Conservation (phyloP, 2,797 vertebrate genomes). For the Sebastes jordani region DNA sequence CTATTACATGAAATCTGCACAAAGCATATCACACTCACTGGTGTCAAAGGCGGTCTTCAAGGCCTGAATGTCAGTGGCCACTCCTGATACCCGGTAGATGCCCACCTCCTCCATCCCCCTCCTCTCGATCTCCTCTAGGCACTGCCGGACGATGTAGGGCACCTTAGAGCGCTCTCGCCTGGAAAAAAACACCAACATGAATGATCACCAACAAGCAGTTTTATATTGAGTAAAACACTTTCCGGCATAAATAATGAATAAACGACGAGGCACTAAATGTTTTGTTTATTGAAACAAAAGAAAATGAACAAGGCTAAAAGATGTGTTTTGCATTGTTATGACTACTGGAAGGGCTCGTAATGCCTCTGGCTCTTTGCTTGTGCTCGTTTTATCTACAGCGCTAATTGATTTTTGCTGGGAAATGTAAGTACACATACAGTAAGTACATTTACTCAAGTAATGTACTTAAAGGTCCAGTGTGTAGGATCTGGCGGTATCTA, state of each 20-base stretch:
- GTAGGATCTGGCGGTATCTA: no score
- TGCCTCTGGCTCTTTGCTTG: slow-evolving; percentile 6
- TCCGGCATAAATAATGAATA: background rate
- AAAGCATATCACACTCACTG: slow-evolving; percentile 86
- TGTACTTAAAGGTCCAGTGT: no score
- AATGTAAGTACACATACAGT: background rate
- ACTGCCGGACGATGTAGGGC: slow-evolving; percentile 97
- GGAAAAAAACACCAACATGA: slow-evolving; percentile 1
- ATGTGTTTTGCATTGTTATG: background rate
- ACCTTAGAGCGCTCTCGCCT: slow-evolving; percentile 98
- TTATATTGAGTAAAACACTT: background rate
- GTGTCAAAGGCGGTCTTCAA: slow-evolving; percentile 96
- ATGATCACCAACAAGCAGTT: background rate
- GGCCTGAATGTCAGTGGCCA: slow-evolving; percentile 97
- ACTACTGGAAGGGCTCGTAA: background rate
- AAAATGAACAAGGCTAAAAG: background rate
- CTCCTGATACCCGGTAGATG: slow-evolving; percentile 96
- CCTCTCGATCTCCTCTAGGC: slow-evolving; percentile 96
- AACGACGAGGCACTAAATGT: background rate
- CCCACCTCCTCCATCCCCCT: slow-evolving; percentile 99
- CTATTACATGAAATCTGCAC: background rate
- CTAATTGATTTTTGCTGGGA: slow-evolving; percentile 36
- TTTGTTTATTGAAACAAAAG: background rate
- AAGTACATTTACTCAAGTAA: no score
- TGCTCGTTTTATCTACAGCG: slow-evolving; percentile 19